phyloP scores from a whole-genome alignment of 2,797 vertebrate genomes.

The Tamandua tetradactyla region DNA sequence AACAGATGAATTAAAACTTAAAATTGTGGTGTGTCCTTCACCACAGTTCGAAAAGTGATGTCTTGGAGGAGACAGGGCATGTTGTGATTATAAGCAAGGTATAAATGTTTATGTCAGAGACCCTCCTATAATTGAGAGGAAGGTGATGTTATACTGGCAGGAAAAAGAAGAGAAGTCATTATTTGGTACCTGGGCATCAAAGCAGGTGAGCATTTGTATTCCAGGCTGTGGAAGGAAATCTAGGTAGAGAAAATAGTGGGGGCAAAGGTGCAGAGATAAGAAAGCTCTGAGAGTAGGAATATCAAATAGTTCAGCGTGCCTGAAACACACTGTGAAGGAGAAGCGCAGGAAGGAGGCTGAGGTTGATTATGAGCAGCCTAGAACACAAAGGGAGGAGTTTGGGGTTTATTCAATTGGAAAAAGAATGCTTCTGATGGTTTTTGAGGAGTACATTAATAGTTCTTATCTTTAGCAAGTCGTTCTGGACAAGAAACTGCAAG shows the following conservation, averaged over 20 bases:
- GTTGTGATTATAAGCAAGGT: background rate
- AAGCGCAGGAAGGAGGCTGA: background rate
- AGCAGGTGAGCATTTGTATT: background rate
- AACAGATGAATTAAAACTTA: background rate
- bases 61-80: background rate
- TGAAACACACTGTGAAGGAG: background rate
- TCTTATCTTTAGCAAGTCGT: background rate
- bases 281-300: background rate
- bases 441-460: background rate
- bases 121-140: background rate
- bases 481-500: background rate
- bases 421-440: background rate
- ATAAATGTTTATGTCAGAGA: background rate
- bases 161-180: background rate
- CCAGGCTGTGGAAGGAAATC: background rate
- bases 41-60: background rate
- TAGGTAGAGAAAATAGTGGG: background rate
- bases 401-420: background rate
- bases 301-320: background rate
- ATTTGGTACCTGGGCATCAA: background rate
- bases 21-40: background rate
- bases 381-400: background rate
- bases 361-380: background rate
- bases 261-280: background rate
- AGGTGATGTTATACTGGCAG: background rate